These are phyloP conservation scores for Cettia cetti DNA, from an alignment of 2,113 vertebrate genomes.

Conservation along the genomic window DNA sequence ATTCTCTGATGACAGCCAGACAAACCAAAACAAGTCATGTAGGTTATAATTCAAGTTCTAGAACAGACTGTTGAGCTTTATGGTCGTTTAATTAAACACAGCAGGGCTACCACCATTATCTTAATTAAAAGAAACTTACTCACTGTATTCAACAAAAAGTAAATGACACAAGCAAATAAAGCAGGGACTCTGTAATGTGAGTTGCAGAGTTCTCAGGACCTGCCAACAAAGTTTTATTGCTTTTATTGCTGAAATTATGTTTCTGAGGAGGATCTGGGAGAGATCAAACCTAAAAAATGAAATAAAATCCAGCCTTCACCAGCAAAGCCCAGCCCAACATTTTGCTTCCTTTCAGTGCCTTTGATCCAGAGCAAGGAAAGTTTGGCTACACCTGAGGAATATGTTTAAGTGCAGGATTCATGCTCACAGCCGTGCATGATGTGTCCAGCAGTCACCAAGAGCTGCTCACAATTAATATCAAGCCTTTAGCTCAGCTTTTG, in stretches of 20 bases:
- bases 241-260: not conserved
- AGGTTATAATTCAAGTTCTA: conserved; percentile 25
- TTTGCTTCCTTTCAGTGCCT: not conserved
- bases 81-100: conserved; percentile 43
- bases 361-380: not conserved
- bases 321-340: rapidly evolving
- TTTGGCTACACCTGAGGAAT: not conserved
- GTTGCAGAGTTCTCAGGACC: not conserved
- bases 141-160: not conserved
- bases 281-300: not conserved
- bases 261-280: not conserved
- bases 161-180: not conserved
- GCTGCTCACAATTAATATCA: not conserved
- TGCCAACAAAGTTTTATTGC: not conserved
- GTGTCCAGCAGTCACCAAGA: not conserved
- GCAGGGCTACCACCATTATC: not conserved
- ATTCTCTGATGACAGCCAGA: conserved; percentile 26
- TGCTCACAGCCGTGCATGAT: not conserved
- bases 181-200: not conserved
- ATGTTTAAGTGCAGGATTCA: not conserved
- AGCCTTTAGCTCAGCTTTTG: not conserved
- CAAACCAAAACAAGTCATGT: conserved; percentile 28
- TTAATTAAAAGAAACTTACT: conserved; percentile 42
- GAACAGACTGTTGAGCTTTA: not conserved
- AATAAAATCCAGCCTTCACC: not conserved